phyloP scores from a whole-genome alignment of 2,797 vertebrate species.

The Perodicticus potto region DNA sequence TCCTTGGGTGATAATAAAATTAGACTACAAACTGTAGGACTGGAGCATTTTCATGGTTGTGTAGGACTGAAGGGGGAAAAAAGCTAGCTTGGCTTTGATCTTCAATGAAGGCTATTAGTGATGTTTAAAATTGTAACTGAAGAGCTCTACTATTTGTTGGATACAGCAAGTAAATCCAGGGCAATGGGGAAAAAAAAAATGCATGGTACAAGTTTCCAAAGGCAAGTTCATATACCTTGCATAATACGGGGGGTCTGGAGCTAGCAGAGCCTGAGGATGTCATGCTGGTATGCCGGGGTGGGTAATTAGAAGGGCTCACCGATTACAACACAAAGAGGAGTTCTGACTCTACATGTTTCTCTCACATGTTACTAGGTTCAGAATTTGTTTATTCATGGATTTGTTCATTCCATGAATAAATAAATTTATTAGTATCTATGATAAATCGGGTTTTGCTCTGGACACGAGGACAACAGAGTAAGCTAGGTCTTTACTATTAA shows the following conservation, averaged over 20 bases:
- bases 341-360: neutral
- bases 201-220: neutral
- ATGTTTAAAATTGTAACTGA: neutral
- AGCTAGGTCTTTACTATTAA: neutral
- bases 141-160: neutral
- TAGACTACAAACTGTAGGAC: neutral
- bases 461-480: neutral
- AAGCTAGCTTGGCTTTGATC: constrained; percentile 31
- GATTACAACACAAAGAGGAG: neutral
- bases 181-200: neutral
- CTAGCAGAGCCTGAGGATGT: neutral
- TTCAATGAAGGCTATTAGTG: constrained; percentile 28
- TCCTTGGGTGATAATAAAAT: constrained; percentile 72
- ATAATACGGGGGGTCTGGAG: neutral
- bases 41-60: constrained; percentile 20
- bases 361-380: neutral
- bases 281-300: neutral
- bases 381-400: neutral
- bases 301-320: neutral
- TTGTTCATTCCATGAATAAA: neutral
- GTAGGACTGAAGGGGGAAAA: neutral
- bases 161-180: neutral
- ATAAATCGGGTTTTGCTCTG: neutral
- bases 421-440: neutral
- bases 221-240: neutral